Conservation (phyloP, 2,797 vertebrate species). For the Gephyroberyx darwinii region DNA sequence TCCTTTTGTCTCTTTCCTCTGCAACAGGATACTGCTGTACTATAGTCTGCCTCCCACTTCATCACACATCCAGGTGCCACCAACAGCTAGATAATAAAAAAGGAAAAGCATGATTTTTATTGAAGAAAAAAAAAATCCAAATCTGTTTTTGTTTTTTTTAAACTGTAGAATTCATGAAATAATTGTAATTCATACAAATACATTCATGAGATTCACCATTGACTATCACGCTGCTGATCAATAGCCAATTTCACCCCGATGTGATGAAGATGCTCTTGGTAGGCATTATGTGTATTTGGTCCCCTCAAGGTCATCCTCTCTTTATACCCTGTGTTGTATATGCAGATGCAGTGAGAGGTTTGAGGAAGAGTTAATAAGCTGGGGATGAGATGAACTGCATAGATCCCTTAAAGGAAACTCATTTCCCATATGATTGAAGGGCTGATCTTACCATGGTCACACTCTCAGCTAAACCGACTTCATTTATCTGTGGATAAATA, state of each 20-base stretch:
- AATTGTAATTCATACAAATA: constrained; percentile 22
- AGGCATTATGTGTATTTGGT: constrained; percentile 24
- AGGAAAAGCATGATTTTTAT: constrained; percentile 28
- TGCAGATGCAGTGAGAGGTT: constrained; percentile 38
- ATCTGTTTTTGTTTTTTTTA: background rate
- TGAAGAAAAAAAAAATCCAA: constrained; percentile 9
- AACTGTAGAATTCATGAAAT: constrained; percentile 10
- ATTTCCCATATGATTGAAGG: constrained; percentile 58
- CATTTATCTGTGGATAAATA: constrained; percentile 34
- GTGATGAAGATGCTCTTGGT: constrained; percentile 43
- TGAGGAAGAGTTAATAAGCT: constrained; percentile 40
- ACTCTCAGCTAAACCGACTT: constrained; percentile 30
- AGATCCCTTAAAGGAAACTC: constrained; percentile 43
- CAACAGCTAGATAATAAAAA: constrained; percentile 37
- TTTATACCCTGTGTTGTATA: constrained; percentile 25
- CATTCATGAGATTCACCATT: constrained; percentile 15
- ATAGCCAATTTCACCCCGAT: constrained; percentile 49
- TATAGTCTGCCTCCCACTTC: constrained; percentile 51
- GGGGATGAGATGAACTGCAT: constrained; percentile 32
- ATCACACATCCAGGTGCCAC: constrained; percentile 63
- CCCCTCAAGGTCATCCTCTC: constrained; percentile 45
- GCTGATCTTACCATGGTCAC: constrained; percentile 35
- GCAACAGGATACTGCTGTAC: constrained; percentile 36
- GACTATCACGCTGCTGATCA: constrained; percentile 41
- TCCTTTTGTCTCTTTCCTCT: constrained; percentile 66